Evolutionary conservation across 2,113 vertebrate species (phyloP), one percentile per base, ranked within the genome.

Genomic region (Toxotes jaculatrix): DNA sequence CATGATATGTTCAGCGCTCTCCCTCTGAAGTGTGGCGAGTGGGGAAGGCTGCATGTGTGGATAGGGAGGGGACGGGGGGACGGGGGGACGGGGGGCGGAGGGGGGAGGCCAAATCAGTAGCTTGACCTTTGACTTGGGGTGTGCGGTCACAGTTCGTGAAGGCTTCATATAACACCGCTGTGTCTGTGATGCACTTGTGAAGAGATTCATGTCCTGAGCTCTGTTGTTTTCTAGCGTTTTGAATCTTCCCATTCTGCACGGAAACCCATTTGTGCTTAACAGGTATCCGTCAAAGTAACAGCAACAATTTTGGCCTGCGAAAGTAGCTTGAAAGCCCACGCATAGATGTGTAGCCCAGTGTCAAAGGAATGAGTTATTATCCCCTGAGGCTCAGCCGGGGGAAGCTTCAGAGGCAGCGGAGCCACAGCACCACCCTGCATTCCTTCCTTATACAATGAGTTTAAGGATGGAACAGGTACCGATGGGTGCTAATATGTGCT

Each of bases 71-170:
- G 43, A 11, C 75, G 34, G 23, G 27, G 27, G 4, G 31, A 6
- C 4, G 42, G 32, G 36, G 53, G 19, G 40, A 27, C 27, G 32
- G 34, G 42, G 21, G 42, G 49, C 43, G 7, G 75, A 34, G 23
- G 8, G 78, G 34, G 23, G 13, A 38, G 69, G 77, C 65, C 77
- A 91, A 87, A 91, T 92, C 88, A 81, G 89, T 91, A 91, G 86
- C 88, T 89, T 92, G 92, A 94, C 88, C 92, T 92, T 82, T 91
- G 89, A 87, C 88, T 42, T 31, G 23, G 72, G 83, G 83, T 55
- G 40, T 75, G 75, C 47, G 71, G 53, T 55, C 38, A 61, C 77
- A 91, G 86, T 91, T 91, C 85, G 90, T 91, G 77, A 92, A 91
- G 79, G 80, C 91, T 89, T 88, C 84, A 89, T 92, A 76, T 79